phyloP scores from a whole-genome alignment of 2,888 invertebrate species.

The Rhorus exstirpatorius region DNA sequence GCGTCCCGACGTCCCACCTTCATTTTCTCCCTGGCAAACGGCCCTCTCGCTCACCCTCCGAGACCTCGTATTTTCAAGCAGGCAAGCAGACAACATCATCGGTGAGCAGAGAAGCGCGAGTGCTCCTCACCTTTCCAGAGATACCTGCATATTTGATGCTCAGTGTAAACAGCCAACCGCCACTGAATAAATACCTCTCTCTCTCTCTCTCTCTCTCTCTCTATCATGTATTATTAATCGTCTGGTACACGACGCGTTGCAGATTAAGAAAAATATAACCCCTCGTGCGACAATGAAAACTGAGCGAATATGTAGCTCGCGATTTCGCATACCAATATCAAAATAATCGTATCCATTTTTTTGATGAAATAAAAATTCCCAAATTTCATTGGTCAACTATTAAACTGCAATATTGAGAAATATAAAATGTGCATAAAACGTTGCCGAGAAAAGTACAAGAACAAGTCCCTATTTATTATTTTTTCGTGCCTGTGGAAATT shows the following conservation, averaged over 20 bases:
- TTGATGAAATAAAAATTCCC: too few species aligned
- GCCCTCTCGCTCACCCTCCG: conserved; percentile 68
- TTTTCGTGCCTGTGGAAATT: too few species aligned
- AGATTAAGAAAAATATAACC: conserved; percentile 77
- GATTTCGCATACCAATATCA: neutral
- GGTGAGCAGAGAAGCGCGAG: conserved; percentile 39
- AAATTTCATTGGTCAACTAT: too few species aligned
- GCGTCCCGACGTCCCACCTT: conserved; percentile 73
- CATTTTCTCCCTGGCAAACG: conserved; percentile 70
- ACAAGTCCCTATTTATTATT: too few species aligned
- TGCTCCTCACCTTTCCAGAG: conserved; percentile 74
- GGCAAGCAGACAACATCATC: conserved; percentile 54
- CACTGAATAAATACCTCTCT: conserved; percentile 80
- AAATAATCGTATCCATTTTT: neutral
- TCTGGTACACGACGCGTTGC: conserved; percentile 55
- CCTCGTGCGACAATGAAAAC: neutral
- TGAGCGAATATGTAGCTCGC: neutral
- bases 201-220: conserved; percentile 66
- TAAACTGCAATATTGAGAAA: too few species aligned
- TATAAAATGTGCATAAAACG: too few species aligned
- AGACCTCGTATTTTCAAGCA: conserved; percentile 70
- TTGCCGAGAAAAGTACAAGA: too few species aligned
- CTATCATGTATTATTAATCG: conserved; percentile 82
- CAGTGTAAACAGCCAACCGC: conserved; percentile 81
- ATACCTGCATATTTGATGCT: conserved; percentile 85